Evolutionary conservation across 2,797 vertebrate species (phyloP).

Genomic region (Cheracebus regulus): DNA sequence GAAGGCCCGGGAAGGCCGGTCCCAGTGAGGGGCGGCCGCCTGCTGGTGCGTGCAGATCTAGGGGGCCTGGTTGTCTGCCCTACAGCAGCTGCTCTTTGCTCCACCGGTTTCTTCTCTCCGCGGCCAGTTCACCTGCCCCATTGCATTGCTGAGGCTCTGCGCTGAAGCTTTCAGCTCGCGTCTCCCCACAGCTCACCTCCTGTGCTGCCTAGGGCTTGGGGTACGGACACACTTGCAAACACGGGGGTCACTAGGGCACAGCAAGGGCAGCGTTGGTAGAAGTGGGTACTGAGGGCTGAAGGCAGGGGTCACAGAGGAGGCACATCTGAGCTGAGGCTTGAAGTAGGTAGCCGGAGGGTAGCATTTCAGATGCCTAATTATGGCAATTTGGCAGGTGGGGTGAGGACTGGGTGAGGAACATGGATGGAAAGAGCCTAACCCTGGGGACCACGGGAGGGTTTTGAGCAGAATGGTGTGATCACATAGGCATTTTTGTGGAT

Average conservation of each 20-base stretch:
- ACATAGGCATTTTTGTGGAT: neutral
- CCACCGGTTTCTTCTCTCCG: neutral
- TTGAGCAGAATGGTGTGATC: neutral
- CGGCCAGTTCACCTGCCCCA: neutral
- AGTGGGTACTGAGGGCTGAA: neutral
- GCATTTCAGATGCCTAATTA: neutral
- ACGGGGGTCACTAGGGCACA: neutral
- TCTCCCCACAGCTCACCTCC: neutral
- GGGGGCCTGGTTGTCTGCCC: neutral
- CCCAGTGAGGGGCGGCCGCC: neutral
- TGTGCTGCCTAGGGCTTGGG: neutral
- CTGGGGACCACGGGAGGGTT: neutral
- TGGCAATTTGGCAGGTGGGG: constrained; percentile 11
- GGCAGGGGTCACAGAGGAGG: neutral
- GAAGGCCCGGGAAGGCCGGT: neutral
- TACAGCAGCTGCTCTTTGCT: neutral
- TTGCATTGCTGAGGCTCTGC: too few relatives aligned
- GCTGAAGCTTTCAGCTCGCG: neutral
- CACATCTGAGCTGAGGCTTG: neutral
- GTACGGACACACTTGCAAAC: neutral
- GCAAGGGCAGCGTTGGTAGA: neutral
- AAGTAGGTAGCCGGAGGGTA: neutral
- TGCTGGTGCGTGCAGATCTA: neutral
- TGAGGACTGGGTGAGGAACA: neutral
- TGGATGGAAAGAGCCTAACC: neutral